A percentile compares a stretch with the other conserved stretches of the same genome.
These are phyloP conservation scores for Agonopterix arenella DNA, from an alignment of 2,888 invertebrate genomes.

Conservation along the genomic window DNA sequence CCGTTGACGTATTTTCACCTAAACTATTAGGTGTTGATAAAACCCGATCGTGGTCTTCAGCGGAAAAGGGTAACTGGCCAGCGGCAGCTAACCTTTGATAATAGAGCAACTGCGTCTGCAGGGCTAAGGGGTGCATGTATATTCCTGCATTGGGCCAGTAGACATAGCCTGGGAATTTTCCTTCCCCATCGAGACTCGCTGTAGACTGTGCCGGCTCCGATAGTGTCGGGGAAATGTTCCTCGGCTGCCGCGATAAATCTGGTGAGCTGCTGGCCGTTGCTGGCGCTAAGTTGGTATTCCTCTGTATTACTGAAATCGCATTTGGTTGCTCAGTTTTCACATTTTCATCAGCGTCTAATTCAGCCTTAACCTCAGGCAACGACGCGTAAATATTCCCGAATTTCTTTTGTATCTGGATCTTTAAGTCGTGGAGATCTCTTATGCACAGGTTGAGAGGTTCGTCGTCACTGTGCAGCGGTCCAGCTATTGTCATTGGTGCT, in stretches of 20 bases:
- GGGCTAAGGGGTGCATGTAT: constrained; percentile 84
- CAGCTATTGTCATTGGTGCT: constrained; percentile 46
- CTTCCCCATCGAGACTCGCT: constrained; percentile 45
- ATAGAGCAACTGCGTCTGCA: constrained; percentile 83
- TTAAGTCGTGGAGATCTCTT: constrained; percentile 83
- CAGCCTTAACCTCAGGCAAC: constrained; percentile 76
- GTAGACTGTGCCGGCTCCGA: constrained; percentile 60
- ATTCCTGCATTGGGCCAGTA: constrained; percentile 84
- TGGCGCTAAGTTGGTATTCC: constrained; percentile 53
- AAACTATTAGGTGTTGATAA: constrained; percentile 45
- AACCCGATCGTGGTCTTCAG: constrained; percentile 45
- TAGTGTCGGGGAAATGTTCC: constrained; percentile 47
- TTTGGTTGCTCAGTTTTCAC: constrained; percentile 57
- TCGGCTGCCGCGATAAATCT: constrained; percentile 45
- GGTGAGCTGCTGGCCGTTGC: constrained; percentile 64
- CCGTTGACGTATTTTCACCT: constrained; percentile 37
- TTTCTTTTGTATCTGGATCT: constrained; percentile 79
- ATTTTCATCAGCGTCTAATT: constrained; percentile 72
- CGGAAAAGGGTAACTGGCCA: constrained; percentile 53
- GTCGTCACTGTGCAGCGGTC: constrained; percentile 64
- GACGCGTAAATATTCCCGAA: constrained; percentile 80
- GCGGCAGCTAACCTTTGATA: constrained; percentile 84
- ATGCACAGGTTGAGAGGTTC: constrained; percentile 91
- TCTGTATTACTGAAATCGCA: constrained; percentile 65
- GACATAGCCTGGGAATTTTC: constrained; percentile 73